Evolutionary conservation across 2,888 invertebrate species (phyloP), one percentile per base, ranked within the genome.

Genomic region (Plagiodera versicolora): DNA sequence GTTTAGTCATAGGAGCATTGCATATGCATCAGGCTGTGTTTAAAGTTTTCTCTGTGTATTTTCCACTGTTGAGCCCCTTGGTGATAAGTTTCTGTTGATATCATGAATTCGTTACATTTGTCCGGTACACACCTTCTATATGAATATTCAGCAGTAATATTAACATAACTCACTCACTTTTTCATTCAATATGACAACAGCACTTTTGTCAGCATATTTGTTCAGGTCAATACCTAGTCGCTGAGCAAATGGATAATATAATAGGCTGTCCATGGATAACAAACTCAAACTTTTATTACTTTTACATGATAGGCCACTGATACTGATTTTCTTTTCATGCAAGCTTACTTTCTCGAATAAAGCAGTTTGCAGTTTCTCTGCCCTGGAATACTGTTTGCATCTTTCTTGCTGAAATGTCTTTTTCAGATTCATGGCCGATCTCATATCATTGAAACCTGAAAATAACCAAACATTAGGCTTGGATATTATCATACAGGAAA

Each of bases 201-300:
- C 85, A 30, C 89, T 89, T 79, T 83, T 86, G 71, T 89, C 86
- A 60, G 80, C 83, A 60, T 77, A 82, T 45, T 81, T 83, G 10
- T 79, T 77, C 30, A 90, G 79, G 76, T 92, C 87, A 18, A 92
- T 83, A 1, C 92, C 92, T 4, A 94, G 83, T 19, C 85, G 84
- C 74, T 90, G 87, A 0, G 91, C 89, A 74, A 93, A 90, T 72
- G 89, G 86, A 68, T 86, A 86, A 74, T 90, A 89, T 55, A 84
- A 80, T 1, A 88, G 78, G 67, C 89, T 89, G 75, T 94, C 93
- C 69, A 94, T 83, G 0, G 90, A 89, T 32, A 92, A 79, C 64
- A 90, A 83, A 10, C 82, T 80, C 53, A 90, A 74, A 11, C 86
- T 86, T 67, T 79, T 80, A 74, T 91, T 90, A 2, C 82, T 82